Evolutionary conservation across 2,113 vertebrate genomes (phyloP).

Genomic region (Trinectes maculatus): DNA sequence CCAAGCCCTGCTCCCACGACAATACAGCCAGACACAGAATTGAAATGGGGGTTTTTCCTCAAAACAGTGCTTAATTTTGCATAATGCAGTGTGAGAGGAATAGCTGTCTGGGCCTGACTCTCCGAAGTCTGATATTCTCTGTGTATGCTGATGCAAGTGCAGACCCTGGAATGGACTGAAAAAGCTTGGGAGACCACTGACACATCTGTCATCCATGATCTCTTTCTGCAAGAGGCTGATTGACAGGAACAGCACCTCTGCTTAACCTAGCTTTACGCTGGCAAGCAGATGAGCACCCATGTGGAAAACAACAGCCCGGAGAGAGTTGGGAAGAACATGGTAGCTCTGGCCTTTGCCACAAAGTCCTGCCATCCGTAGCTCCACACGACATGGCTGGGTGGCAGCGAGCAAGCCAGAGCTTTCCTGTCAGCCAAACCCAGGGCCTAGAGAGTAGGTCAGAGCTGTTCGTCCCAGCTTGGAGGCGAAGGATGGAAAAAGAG

Average conservation of each 20-base stretch:
- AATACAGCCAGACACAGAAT: conserved; percentile 40
- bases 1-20: conserved; percentile 45
- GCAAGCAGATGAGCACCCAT: conserved; percentile 47
- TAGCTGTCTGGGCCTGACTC: conserved; percentile 41
- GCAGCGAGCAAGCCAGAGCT: conserved; percentile 73
- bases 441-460: conserved; percentile 70
- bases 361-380: conserved; percentile 67
- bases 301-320: conserved; percentile 61
- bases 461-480: conserved; percentile 62
- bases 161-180: conserved; percentile 35
- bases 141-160: conserved; percentile 29
- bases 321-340: conserved; percentile 65
- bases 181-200: conserved; percentile 49
- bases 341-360: conserved; percentile 59
- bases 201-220: conserved; percentile 57
- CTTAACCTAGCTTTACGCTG: conserved; percentile 41
- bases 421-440: conserved; percentile 71
- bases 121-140: conserved; percentile 41
- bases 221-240: conserved; percentile 54
- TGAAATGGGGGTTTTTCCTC: conserved; percentile 41
- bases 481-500: conserved; percentile 76
- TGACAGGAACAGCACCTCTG: conserved; percentile 65
- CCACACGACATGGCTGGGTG: conserved; percentile 77
- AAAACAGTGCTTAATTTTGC: conserved; percentile 38
- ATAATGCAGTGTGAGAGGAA: conserved; percentile 51